A percentile compares a stretch with the other conserved stretches of the same genome.
Conservation (phyloP, 2,888 invertebrate species). For the Chironomus riparius region DNA sequence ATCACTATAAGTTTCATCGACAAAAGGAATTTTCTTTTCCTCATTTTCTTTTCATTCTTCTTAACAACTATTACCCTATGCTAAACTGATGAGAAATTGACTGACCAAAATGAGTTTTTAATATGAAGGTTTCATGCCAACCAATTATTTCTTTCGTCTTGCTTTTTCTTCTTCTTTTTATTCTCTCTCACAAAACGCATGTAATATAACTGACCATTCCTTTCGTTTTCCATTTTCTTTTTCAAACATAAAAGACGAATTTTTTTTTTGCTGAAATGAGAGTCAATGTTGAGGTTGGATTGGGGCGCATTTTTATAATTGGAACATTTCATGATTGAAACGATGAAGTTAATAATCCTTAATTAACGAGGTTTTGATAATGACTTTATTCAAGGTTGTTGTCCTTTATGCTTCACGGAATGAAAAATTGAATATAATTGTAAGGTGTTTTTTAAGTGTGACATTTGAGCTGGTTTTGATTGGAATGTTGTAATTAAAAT, state of each 20-base stretch:
- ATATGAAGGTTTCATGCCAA: constrained; percentile 18
- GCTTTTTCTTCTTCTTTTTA: neutral
- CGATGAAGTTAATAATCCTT: too few species aligned
- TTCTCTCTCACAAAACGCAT: neutral
- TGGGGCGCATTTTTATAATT: too few species aligned
- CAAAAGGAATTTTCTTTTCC: neutral
- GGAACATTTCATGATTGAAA: too few species aligned
- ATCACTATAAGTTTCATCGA: neutral
- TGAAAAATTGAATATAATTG: too few species aligned
- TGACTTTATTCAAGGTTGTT: too few species aligned
- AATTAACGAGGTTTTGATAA: too few species aligned
- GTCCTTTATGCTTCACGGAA: too few species aligned
- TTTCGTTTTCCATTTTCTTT: neutral
- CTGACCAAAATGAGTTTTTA: constrained; percentile 21
- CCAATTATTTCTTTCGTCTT: constrained; percentile 11
- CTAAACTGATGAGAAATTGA: neutral
- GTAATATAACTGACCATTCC: neutral
- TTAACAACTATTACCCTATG: neutral
- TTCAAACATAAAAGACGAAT: neutral
- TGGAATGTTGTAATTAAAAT: too few species aligned
- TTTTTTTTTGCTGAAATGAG: neutral
- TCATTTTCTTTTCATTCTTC: neutral
- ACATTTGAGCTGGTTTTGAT: too few species aligned
- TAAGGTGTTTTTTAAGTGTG: too few species aligned
- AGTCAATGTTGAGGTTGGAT: too few species aligned